Evolutionary conservation across 64 coral and sea anemone species (phyloP), one percentile per base, ranked within the genome.

Genomic region (Porites lutea): DNA sequence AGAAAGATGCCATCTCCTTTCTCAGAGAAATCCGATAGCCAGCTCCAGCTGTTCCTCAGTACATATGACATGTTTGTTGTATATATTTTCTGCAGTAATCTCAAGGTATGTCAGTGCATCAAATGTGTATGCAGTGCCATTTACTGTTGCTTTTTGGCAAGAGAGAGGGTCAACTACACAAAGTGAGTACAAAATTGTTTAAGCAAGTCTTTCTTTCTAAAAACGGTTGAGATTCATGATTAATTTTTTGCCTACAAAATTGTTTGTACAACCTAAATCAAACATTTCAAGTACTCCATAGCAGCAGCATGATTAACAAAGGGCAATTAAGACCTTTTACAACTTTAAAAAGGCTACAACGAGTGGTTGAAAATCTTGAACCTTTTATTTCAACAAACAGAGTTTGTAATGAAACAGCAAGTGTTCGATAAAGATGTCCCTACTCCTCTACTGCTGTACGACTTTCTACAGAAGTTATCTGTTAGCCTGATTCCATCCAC

Each of bases 111-210:
- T 95, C 7, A 88, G 82, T 88, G 94, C 88, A 22, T 87, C 88
- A 2, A 47, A 59, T 10, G 89, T 95, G 4, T 80, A 75, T n/a
- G 43, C 72, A 52, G 63, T 95, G 65, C 94, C 94, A 27, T 86
- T 87, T 9, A 82, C 83, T 68, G 69, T 95, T 4, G 60, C 87
- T 22, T 95, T 95, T 61, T 95, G 94, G 94, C 94, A 95, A 22
- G 89, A 80, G 20, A 90, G 75, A 67, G 78, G 84, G 43, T 19
- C 16, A 10, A 73, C 58, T n/a, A 23, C 70, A 82, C 81, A 80
- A 11, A 84, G 89, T 91, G 84, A 22, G 27, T 37, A 37, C 27
- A 37, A 37, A 37, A 37, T 37, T 37, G n/a, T 37, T 37, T 37
- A 37, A 37, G 27, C 27, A 37, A 37, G 27, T 1, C 27, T 37